phyloP scores from a whole-genome alignment of 37 sponge, comb jelly and placozoan genomes.

The Diacarnus erythraeanus region DNA sequence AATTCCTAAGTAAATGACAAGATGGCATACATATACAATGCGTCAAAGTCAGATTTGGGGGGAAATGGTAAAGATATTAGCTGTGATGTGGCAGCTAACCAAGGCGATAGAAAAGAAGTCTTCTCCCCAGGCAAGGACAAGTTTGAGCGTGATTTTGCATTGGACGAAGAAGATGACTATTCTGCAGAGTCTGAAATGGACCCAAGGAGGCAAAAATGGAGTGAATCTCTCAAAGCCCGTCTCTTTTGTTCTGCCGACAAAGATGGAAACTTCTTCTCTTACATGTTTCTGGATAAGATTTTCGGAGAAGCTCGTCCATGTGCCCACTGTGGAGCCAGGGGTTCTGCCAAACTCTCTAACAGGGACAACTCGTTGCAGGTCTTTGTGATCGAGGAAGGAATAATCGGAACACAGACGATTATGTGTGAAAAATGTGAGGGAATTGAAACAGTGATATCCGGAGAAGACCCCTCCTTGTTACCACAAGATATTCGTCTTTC shows the following conservation, averaged over 20 bases:
- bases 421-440: constrained; percentile 37
- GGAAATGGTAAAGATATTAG: too few relatives aligned
- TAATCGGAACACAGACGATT: constrained; percentile 34
- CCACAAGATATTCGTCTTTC: constrained; percentile 24
- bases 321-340: constrained; percentile 26
- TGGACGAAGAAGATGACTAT: too few relatives aligned
- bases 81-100: too few relatives aligned
- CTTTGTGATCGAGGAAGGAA: constrained; percentile 43
- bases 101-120: too few relatives aligned
- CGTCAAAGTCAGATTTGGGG: too few relatives aligned
- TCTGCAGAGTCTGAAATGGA: not conserved
- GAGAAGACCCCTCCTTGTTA: constrained; percentile 1
- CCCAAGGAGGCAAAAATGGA: constrained; percentile 4
- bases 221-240: constrained; percentile 11
- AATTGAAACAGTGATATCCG: constrained; percentile 15
- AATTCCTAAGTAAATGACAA: too few relatives aligned
- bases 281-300: constrained; percentile 46
- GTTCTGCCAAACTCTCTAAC: constrained; percentile 1
- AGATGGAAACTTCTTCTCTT: constrained; percentile 49
- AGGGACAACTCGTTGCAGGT: constrained; percentile 21
- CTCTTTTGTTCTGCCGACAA: constrained; percentile 13
- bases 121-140: too few relatives aligned
- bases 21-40: too few relatives aligned
- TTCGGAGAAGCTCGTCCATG: constrained; percentile 50
- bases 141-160: too few relatives aligned